Base-by-base conservation (phyloP, 2,113 vertebrate species). In the Cololabis saira region DNA sequence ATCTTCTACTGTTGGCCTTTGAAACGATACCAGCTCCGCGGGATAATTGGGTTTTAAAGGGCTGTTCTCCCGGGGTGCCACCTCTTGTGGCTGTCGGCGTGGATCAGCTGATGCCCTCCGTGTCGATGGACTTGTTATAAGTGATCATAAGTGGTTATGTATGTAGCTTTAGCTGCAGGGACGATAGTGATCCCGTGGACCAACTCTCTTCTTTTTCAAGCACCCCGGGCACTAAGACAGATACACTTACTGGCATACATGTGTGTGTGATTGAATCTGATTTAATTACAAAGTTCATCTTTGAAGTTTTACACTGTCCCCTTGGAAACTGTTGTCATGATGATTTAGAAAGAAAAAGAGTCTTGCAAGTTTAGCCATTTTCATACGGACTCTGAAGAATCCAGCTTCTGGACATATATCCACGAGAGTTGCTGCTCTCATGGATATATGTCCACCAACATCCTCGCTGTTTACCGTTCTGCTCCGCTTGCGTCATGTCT, bases 1-100 rank as follows among this genome's bases (percentile, higher is more conserved):
- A 91, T 93, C 89, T 89, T 87, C 87, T 82, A 85, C 86, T 74
- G 81, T 81, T 87, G 84, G 87, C 83, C 82, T 90, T 89, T 89
- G 81, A 88, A 88, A 85, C 43, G 71, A 87, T 89, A 78, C 71
- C 53, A 80, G 83, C 87, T 92, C 81, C 82, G 78, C 7, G 12
- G 74, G 69, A 80, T 92, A 89, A 90, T 90, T 87, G 84, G 73
- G 74, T 90, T 90, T 90, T 79, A 87, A 89, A 87, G 87, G 81
- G 72, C 70, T 61, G 85, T 90, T 80, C 90, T 90, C 79, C 67
- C 30, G 8, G 83, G 84, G 84, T 86, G 79, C 84, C 62, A 60
- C 79, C 74, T 62, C 63, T 66, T 61, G 76, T 85, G 79, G 77
- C 76, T 81, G 74, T 76, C 37, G 75, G 77, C 64, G 4, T 60